Conservation (phyloP, 2,888 invertebrate genomes). For the Synanthedon tipuliformis region DNA sequence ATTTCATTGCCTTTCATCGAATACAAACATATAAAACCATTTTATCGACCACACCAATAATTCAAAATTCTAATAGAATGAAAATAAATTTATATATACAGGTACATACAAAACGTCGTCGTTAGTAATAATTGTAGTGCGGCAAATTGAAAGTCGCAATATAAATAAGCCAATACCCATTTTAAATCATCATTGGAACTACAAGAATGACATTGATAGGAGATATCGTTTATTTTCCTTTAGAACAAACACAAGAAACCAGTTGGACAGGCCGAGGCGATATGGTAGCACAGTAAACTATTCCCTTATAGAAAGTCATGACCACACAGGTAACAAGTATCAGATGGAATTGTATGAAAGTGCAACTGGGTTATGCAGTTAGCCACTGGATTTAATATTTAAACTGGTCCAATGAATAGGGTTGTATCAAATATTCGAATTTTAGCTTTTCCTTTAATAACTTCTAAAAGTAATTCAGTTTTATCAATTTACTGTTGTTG, state of each 20-base stretch:
- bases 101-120: not conserved
- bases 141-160: not conserved
- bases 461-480: too few species aligned
- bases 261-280: conserved; percentile 10
- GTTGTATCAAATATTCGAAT: too few species aligned
- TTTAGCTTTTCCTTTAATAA: too few species aligned
- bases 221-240: not conserved
- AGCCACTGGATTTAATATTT: not conserved
- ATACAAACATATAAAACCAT: too few species aligned
- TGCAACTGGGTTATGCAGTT: conserved; percentile 3
- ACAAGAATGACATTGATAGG: not conserved
- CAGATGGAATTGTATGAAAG: conserved; percentile 7
- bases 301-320: conserved; percentile 12
- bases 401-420: not conserved
- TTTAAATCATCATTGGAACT: not conserved
- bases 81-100: not conserved
- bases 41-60: too few species aligned
- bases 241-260: conserved; percentile 5
- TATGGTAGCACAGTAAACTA: conserved; percentile 15
- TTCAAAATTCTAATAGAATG: not conserved
- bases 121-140: not conserved
- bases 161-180: not conserved
- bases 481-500: too few species aligned
- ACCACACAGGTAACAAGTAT: conserved; percentile 6
- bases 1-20: too few species aligned